Evolutionary conservation across 2,888 invertebrate genomes (phyloP), one percentile per base, ranked within the genome.

Genomic region (Chrysodeixis includens): DNA sequence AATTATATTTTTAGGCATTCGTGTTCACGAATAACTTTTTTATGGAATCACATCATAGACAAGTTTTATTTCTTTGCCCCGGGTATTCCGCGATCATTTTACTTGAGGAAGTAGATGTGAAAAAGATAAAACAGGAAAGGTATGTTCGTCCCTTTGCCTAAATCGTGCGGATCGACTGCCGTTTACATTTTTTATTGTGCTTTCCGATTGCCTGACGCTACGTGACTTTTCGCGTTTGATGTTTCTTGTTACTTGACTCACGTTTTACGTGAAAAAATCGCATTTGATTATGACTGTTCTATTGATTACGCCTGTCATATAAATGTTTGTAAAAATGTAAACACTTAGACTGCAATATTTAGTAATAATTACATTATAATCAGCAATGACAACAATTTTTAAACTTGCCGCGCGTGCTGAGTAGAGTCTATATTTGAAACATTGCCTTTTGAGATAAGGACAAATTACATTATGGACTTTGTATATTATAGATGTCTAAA

Each of bases 151-250:
- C 86, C 84, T 86, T 86, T 84, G 81, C 83, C 83, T 86, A 85
- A 86, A 85, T 86, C 81, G 87, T 81, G 76, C 81, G 78, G 73
- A 85, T 85, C 79, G 82, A 78, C 79, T 79, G 46, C 72, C 81
- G 83, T 81, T 86, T 85, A 83, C 83, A 77, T 85, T 88, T 88
- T 88, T 86, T 86, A 85, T 84, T 81, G 78, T 49, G 46, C 20
- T 49, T 20, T 80, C 82, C 79, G 74, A 81, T 83, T 78, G 79
- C 76, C 71, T 72, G 49, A 73, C 69, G 66, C 80, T 83, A 88
- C 87, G 86, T 88, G 87, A 85, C 79, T 78, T 69, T 82, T 83
- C 83, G 83, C 81, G 76, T 85, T 86, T 86, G 81, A 86, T 83
- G 79, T 71, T 49, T 20, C 46, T 49, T 49, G 20, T 20, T 49